A percentile compares a stretch with the other conserved stretches of the same genome.
phyloP scores from a whole-genome alignment of 2,113 vertebrate genomes.

The Nymphicus hollandicus region DNA sequence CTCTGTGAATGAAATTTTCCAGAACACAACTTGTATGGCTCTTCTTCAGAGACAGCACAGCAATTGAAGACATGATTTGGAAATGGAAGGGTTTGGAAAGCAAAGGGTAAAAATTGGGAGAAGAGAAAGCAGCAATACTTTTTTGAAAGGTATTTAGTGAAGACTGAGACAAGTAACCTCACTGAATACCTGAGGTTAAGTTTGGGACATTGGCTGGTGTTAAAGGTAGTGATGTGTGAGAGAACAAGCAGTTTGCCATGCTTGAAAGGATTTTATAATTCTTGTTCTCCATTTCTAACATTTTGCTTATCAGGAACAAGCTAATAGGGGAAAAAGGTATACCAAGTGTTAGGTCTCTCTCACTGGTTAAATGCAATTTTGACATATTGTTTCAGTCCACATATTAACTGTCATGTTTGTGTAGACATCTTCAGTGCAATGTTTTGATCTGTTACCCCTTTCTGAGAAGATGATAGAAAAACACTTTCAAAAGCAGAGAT shows the following conservation, averaged over 20 bases:
- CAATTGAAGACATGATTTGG: background rate
- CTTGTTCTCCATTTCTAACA: background rate
- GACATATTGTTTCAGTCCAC: background rate
- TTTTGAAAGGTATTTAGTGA: background rate
- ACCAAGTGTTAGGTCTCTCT: background rate
- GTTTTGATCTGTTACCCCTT: background rate
- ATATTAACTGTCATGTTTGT: background rate
- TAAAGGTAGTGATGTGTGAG: background rate
- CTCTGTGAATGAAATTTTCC: background rate
- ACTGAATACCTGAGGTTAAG: background rate
- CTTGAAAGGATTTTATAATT: background rate
- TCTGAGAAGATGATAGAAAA: background rate
- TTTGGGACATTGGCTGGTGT: background rate
- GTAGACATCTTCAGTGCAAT: background rate
- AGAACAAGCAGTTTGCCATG: background rate
- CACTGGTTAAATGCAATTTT: background rate
- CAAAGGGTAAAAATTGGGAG: background rate
- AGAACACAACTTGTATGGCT: background rate
- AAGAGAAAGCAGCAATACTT: background rate
- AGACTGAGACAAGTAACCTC: background rate
- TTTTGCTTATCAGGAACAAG: background rate
- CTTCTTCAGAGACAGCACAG: background rate
- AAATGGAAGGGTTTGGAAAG: background rate
- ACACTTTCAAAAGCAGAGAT: background rate
- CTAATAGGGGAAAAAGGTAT: background rate